A percentile compares a stretch with the other conserved stretches of the same genome.
Evolutionary conservation across 2,113 vertebrate species (phyloP).

Genomic region (Dinomys branickii): DNA sequence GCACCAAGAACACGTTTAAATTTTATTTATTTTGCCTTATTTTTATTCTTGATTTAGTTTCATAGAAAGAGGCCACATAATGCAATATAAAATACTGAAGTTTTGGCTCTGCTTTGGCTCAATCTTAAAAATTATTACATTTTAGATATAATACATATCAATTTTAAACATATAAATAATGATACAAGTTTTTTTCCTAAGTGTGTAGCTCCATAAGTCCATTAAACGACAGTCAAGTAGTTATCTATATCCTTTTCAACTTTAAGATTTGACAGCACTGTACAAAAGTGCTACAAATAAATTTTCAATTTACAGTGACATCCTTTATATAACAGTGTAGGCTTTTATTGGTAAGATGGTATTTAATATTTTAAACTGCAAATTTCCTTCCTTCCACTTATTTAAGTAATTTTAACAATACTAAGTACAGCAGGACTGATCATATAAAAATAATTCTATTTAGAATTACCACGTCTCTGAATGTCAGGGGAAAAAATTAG

Average conservation of each 20-base stretch:
- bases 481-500: neutral
- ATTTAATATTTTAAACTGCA: neutral
- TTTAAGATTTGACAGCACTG: neutral
- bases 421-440: neutral
- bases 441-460: neutral
- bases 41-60: neutral
- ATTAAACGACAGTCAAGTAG: neutral
- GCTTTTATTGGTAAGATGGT: neutral
- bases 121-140: neutral
- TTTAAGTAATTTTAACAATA: constrained; percentile 47
- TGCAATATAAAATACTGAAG: neutral
- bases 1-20: neutral
- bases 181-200: neutral
- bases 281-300: neutral
- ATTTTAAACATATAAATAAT: neutral
- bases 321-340: accelerated
- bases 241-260: neutral
- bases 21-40: neutral
- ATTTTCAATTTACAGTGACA: constrained; percentile 16
- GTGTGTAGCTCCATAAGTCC: neutral
- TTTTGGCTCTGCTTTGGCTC: neutral
- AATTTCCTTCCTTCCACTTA: neutral
- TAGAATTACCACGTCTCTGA: neutral
- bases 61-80: neutral
- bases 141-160: neutral